phyloP scores from a whole-genome alignment of 2,888 invertebrate genomes.

The Thera obeliscata region DNA sequence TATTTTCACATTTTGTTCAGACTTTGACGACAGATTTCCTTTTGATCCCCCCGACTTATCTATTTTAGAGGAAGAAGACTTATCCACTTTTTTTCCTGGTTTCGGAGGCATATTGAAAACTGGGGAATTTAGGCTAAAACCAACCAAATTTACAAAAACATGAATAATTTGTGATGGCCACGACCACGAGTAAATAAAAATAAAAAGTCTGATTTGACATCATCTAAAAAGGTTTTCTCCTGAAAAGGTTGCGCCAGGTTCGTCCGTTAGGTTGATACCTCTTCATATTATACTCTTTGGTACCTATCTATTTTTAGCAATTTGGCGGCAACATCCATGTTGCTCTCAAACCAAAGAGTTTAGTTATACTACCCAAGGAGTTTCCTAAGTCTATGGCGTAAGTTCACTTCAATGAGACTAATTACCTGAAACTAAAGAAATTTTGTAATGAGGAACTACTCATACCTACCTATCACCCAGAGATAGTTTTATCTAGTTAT shows the following conservation, averaged over 20 bases:
- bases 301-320: too few relatives aligned
- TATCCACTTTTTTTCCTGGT: slow-evolving; percentile 33
- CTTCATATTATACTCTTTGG: too few relatives aligned
- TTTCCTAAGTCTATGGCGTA: too few relatives aligned
- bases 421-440: too few relatives aligned
- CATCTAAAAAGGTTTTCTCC: background rate
- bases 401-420: too few relatives aligned
- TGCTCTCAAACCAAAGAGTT: too few relatives aligned
- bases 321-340: too few relatives aligned
- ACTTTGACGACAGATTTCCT: slow-evolving; percentile 45
- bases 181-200: slow-evolving; percentile 15
- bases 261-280: too few relatives aligned
- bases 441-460: too few relatives aligned
- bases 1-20: slow-evolving; percentile 59
- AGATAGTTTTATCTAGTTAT: too few relatives aligned
- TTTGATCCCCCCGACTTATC: slow-evolving; percentile 44
- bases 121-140: slow-evolving; percentile 38
- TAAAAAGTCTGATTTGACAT: slow-evolving; percentile 4
- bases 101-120: slow-evolving; percentile 50
- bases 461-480: too few relatives aligned
- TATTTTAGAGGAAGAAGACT: slow-evolving; percentile 37
- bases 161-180: slow-evolving; percentile 2
- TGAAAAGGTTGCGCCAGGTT: background rate
- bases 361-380: too few relatives aligned
- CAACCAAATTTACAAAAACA: slow-evolving; percentile 20